Base-by-base conservation (phyloP, 2,797 vertebrate genomes). In the Helostoma temminkii region DNA sequence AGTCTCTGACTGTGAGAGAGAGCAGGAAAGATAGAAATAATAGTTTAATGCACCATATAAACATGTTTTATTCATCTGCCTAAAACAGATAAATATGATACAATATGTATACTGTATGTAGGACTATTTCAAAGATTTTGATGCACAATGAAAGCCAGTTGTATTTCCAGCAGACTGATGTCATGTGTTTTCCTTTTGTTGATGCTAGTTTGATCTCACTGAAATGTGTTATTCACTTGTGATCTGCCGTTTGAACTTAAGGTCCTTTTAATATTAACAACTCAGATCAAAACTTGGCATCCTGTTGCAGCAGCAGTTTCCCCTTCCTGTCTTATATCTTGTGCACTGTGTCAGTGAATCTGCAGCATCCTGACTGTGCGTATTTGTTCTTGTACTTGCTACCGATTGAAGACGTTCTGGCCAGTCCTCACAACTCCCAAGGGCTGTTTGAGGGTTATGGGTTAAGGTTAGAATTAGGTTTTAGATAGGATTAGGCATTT, bases 231-330 rank as follows among this genome's bases (percentile, higher is more conserved):
- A 12, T 25, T 76, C 50, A 45, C 16, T 58, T 52, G 57, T 67
- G 68, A 68, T 49, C 63, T 0, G 0, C 14, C 47, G 49, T 81
- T 84, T 80, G 71, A 82, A 66, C 57, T 86, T 37, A 16, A n/a
- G 47, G 24, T 12, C 32, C 22, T 76, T 81, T 83, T 34, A n/a
- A 28, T 65, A 45, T 65, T 42, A 75, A 80, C 81, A 82, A 83
- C 8, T 52, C 46, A 0, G 60, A 74, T 75, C 14, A 58, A 56
- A 82, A 61, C n/a, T 34, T 15, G 7, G 28, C 53, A 18, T 21
- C 19, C 41, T 71, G 48, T 58, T 59, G 49, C 54, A 46, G 64
- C 36, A 39, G 46, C 25, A 47, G 24, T 60, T 76, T 77, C 69
- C 53, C 62, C 56, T 74, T 74, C 52, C 70, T 63, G 48, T 45